Conservation (phyloP, 2,888 invertebrate genomes). For the Limenitis camilla region DNA sequence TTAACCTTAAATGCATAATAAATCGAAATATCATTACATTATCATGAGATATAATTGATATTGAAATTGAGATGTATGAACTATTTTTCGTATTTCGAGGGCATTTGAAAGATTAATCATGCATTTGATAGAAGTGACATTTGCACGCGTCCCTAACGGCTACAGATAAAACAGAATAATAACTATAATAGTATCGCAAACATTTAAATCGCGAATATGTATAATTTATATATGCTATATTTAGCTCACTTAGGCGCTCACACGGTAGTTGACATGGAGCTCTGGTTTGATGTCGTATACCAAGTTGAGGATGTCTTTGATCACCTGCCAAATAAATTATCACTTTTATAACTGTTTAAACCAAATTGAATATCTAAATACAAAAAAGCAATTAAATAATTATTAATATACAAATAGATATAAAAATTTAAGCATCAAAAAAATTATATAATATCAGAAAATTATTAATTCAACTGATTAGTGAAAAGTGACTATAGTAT, state of each 20-base stretch:
- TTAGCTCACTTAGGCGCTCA: slow-evolving; percentile 35
- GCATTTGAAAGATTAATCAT: slow-evolving; percentile 1
- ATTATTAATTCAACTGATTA: too few relatives aligned
- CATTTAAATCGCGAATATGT: slow-evolving; percentile 26
- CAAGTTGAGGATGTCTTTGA: slow-evolving; percentile 84
- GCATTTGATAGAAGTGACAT: slow-evolving; percentile 6
- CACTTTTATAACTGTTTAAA: background rate
- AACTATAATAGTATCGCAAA: slow-evolving; percentile 43
- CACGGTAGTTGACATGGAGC: slow-evolving; percentile 90
- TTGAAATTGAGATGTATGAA: background rate
- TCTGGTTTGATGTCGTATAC: slow-evolving; percentile 95
- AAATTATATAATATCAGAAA: too few relatives aligned
- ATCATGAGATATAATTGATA: background rate
- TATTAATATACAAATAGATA: background rate
- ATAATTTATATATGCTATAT: slow-evolving; percentile 20
- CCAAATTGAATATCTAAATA: background rate
- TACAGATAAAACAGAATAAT: slow-evolving; percentile 36
- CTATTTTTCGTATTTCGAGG: background rate
- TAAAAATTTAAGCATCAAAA: background rate
- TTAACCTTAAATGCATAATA: slow-evolving; percentile 5
- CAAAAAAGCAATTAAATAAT: background rate
- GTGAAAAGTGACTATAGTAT: background rate
- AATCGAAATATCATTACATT: background rate
- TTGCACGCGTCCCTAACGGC: slow-evolving; percentile 25
- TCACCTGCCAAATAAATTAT: slow-evolving; percentile 72